Conservation (phyloP, 2,888 invertebrate genomes). For the Diplolepis rosae region DNA sequence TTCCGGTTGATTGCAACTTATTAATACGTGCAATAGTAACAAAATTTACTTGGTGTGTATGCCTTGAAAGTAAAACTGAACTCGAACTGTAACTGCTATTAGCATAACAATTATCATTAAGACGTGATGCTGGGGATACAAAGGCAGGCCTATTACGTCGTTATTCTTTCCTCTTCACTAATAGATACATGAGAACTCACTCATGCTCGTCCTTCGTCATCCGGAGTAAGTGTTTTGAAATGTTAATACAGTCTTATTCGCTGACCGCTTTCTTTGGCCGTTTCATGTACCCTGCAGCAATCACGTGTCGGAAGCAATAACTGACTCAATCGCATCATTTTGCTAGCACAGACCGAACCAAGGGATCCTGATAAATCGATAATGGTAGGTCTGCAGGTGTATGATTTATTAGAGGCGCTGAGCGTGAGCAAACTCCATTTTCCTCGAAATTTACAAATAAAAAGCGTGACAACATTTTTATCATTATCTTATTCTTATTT, state of each 20-base stretch:
- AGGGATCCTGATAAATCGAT: conserved; percentile 10
- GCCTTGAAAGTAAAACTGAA: not conserved
- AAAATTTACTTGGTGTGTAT: not conserved
- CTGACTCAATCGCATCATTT: conserved; percentile 19
- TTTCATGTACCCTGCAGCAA: conserved; percentile 3
- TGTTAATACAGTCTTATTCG: conserved; percentile 12
- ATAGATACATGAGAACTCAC: not conserved
- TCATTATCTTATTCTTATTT: no score
- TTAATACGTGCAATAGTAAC: not conserved
- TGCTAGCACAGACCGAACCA: not conserved
- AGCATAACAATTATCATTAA: not conserved
- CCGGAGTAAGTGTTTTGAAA: conserved; percentile 16
- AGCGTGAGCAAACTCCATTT: not conserved
- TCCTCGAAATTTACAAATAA: not conserved
- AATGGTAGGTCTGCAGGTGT: conserved; percentile 18
- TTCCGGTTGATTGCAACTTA: no score
- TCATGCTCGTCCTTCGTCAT: conserved; percentile 22
- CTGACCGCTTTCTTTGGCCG: conserved; percentile 8
- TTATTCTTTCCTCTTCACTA: not conserved
- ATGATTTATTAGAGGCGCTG: conserved; percentile 5
- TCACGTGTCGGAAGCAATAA: conserved; percentile 21
- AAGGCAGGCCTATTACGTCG: not conserved
- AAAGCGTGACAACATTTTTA: no score
- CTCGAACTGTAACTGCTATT: not conserved
- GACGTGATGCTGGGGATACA: not conserved